These are phyloP conservation scores for Megatriorchis doriae DNA, from an alignment of 2,113 vertebrate species.

Conservation along the genomic window DNA sequence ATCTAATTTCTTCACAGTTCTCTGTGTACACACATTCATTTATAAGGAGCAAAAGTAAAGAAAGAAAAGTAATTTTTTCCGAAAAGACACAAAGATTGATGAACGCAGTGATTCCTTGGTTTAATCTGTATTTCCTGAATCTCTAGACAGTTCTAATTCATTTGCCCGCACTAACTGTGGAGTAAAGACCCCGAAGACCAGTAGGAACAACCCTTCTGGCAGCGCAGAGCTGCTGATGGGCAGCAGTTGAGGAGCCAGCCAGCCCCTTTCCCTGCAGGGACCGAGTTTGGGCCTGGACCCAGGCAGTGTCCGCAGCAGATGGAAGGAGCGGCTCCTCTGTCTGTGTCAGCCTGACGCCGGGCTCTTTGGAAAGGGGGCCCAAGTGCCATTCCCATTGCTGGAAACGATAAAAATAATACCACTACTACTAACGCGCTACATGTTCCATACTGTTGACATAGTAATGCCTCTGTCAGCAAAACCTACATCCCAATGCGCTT, in stretches of 20 bases:
- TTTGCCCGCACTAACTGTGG: background rate
- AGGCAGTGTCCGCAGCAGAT: rapidly evolving
- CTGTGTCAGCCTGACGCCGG: background rate
- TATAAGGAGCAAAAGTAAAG: background rate
- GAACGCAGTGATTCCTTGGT: background rate
- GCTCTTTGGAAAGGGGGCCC: background rate
- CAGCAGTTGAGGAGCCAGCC: background rate
- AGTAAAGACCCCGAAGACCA: background rate
- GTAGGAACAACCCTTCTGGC: background rate
- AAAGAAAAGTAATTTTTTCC: background rate
- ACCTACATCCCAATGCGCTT: background rate
- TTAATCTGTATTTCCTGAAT: background rate
- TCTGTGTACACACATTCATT: background rate
- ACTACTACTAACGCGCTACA: rapidly evolving
- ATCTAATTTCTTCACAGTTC: background rate
- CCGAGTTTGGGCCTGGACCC: background rate
- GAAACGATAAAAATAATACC: background rate
- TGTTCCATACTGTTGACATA: rapidly evolving
- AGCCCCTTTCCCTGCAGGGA: background rate
- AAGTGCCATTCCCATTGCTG: rapidly evolving
- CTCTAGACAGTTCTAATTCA: background rate
- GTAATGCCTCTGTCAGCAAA: background rate
- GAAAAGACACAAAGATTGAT: background rate
- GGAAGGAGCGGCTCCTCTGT: background rate
- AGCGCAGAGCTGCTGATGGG: background rate